A percentile compares a stretch with the other conserved stretches of the same genome.
These are phyloP conservation scores for Therioaphis trifolii DNA, from an alignment of 2,888 invertebrate species.

Conservation along the genomic window DNA sequence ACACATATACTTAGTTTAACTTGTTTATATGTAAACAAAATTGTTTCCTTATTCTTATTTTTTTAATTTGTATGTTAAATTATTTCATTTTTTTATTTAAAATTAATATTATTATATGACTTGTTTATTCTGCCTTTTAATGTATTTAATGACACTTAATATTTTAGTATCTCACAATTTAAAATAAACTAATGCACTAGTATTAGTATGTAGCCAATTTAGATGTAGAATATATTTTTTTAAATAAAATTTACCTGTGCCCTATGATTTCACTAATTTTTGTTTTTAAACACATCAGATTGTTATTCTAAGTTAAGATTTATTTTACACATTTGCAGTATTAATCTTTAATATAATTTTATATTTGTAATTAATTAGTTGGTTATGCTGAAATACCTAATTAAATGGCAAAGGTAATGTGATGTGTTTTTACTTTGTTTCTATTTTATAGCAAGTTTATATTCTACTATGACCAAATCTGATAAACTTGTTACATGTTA, in stretches of 20 bases:
- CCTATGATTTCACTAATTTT: conserved; percentile 20
- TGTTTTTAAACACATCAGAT: conserved; percentile 33
- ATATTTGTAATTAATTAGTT: conserved; percentile 41
- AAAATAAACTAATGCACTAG: conserved; percentile 31
- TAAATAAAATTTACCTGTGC: background rate
- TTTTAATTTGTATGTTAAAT: background rate
- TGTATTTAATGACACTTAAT: conserved; percentile 45
- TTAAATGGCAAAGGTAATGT: conserved; percentile 25
- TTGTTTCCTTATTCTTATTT: background rate
- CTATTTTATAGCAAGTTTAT: background rate
- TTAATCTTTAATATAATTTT: conserved; percentile 52
- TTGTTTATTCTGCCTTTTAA: conserved; percentile 37
- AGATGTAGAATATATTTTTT: conserved; percentile 30
- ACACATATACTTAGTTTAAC: conserved; percentile 27
- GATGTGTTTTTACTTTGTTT: conserved; percentile 12
- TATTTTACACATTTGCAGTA: conserved; percentile 47
- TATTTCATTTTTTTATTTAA: conserved; percentile 19
- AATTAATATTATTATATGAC: conserved; percentile 16
- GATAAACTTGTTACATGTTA: too few relatives aligned
- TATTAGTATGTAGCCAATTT: conserved; percentile 20
- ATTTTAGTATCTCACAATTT: conserved; percentile 44
- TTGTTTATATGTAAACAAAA: background rate
- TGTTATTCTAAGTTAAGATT: conserved; percentile 48
- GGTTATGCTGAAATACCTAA: conserved; percentile 36
- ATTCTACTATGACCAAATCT: too few relatives aligned